Base-by-base conservation (phyloP, 2,113 vertebrate genomes). In the Paramormyrops kingsleyae region DNA sequence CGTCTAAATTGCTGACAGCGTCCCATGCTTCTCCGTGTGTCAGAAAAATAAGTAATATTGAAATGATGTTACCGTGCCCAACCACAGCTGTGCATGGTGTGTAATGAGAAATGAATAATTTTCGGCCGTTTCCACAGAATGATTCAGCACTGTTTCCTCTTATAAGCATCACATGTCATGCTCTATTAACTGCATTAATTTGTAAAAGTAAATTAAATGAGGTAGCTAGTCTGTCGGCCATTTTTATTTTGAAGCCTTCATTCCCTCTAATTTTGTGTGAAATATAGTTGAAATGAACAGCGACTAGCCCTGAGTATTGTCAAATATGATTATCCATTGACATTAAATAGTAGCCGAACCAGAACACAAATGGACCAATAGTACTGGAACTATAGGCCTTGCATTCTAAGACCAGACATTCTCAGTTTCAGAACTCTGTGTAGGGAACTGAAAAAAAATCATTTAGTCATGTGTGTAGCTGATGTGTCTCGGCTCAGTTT, bases 141-240 rank as follows among this genome's bases (percentile, higher is more conserved):
- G 53, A 62, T 88, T 88, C 27, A 49, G 31, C 49, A 87, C 46
- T 19, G 31, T 53, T 87, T 87, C 85, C 83, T 53, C 13, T 27
- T 87, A 87, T 87, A 52, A 87, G 49, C n/a, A 5, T 88, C 87
- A 88, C 50, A 53, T 87, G 86, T 87, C 86, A 52, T 15, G 13
- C 44, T 88, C 21, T 27, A 42, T 62, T 59, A 87, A 49, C 13
- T 44, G 47, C n/a, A 59, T 56, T 88, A 59, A 88, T 59, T 56
- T 39, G 13, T 44, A 59, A 59, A 39, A 53, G 15, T 35, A 39
- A 87, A 87, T 31, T n/a, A 6, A 15, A 87, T 2, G 7, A n/a
- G 12, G 46, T 53, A 31, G n/a, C 74, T 80, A 80, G 35, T 35
- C 35, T 80, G 27, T 39, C n/a, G 17, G n/a, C 50, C 50, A 87